Conservation (phyloP, 1,140 invertebrate genomes). For the Andricus grossulariae region DNA sequence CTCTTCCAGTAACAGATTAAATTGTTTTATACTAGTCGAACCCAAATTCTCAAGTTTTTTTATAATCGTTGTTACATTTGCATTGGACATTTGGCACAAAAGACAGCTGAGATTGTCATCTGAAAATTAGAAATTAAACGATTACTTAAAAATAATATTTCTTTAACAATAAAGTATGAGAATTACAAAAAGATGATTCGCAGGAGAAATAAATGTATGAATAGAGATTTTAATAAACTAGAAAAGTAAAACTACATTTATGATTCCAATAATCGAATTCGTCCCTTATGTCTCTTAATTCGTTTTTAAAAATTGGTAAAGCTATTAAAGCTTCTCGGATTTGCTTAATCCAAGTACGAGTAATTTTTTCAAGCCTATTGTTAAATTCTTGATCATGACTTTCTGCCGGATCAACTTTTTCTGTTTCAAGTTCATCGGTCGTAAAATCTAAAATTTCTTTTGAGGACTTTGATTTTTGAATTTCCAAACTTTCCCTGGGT, state of each 20-base stretch:
- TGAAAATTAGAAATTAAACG: slow-evolving; percentile 69
- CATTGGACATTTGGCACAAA: slow-evolving; percentile 83
- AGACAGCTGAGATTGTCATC: slow-evolving; percentile 87
- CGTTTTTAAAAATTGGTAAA: slow-evolving; percentile 69
- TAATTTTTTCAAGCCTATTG: slow-evolving; percentile 86
- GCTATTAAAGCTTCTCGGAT: slow-evolving; percentile 85
- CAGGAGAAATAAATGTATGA: no score
- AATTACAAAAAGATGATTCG: not conserved
- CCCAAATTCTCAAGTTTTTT: slow-evolving; percentile 83
- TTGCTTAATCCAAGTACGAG: slow-evolving; percentile 89
- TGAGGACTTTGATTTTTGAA: slow-evolving; percentile 4
- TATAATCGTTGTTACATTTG: slow-evolving; percentile 83
- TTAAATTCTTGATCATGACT: slow-evolving; percentile 81
- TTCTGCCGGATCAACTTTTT: slow-evolving; percentile 45
- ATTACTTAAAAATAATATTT: slow-evolving; percentile 1
- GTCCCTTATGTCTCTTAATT: slow-evolving; percentile 82
- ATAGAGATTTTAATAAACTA: slow-evolving; percentile 7
- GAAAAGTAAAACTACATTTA: slow-evolving; percentile 78
- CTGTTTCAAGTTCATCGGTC: slow-evolving; percentile 31
- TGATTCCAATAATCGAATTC: slow-evolving; percentile 91
- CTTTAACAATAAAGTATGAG: not conserved
- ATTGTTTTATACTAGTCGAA: slow-evolving; percentile 86
- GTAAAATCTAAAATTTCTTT: not conserved
- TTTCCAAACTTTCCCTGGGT: slow-evolving; percentile 81
- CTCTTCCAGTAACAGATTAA: slow-evolving; percentile 78